Evolutionary conservation across 2,113 vertebrate genomes (phyloP).

Genomic region (Lasiurus cinereus): DNA sequence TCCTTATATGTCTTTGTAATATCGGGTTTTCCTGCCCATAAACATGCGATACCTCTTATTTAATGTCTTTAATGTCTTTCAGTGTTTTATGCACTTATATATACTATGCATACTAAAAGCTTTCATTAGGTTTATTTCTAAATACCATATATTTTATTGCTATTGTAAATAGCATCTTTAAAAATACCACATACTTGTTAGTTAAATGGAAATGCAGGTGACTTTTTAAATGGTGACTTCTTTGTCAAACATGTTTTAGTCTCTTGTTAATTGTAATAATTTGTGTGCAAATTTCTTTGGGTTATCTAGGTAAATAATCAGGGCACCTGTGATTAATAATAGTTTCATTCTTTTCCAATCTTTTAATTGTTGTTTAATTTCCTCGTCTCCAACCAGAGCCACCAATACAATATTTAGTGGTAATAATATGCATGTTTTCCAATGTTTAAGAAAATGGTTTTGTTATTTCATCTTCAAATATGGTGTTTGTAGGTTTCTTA

Average conservation of each 20-base stretch:
- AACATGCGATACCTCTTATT: background rate
- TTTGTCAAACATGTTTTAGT: conserved; percentile 18
- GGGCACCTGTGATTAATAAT: background rate
- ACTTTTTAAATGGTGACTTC: background rate
- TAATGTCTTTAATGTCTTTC: background rate
- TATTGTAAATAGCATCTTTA: conserved; percentile 3
- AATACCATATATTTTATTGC: background rate
- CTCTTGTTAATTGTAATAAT: conserved; percentile 52
- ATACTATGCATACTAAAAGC: background rate
- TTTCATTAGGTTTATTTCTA: background rate
- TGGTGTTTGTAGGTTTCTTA: conserved; percentile 28
- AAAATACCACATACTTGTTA: background rate
- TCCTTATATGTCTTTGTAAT: conserved; percentile 21
- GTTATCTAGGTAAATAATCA: conserved; percentile 48
- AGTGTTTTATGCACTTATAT: background rate
- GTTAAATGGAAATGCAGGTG: background rate
- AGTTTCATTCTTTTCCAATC: conserved; percentile 13
- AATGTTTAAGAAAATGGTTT: conserved; percentile 61
- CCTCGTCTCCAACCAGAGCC: conserved; percentile 36
- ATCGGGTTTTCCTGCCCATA: background rate
- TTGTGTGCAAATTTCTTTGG: background rate
- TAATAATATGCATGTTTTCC: conserved; percentile 15
- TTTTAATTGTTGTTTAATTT: conserved; percentile 62
- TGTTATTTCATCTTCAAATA: conserved; percentile 40
- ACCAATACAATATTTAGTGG: conserved; percentile 31